These are phyloP conservation scores for Doris montereyensis DNA, from an alignment of 2,888 invertebrate genomes.

Conservation along the genomic window DNA sequence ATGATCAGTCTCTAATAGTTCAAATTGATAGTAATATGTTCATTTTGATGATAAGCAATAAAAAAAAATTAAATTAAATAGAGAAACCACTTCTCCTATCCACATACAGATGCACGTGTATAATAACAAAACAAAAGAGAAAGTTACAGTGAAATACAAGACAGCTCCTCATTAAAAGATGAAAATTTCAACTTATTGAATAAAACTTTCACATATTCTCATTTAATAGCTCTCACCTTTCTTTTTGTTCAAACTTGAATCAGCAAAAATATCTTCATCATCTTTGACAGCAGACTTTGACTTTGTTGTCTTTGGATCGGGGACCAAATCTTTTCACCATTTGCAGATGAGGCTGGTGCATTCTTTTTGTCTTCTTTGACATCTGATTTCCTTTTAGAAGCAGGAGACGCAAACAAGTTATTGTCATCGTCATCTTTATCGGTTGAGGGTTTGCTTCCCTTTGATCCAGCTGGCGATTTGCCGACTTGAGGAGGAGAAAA, in stretches of 20 bases:
- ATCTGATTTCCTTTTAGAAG: constrained; percentile 47
- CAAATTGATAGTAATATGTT: too few relatives aligned
- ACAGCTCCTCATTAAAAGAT: too few relatives aligned
- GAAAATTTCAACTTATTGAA: too few relatives aligned
- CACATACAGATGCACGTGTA: too few relatives aligned
- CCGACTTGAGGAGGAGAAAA: not conserved
- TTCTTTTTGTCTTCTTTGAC: constrained; percentile 23
- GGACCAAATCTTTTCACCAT: constrained; percentile 29
- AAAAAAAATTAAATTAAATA: not conserved
- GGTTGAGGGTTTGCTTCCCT: not conserved
- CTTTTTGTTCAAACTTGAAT: constrained; percentile 16
- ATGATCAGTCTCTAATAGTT: too few relatives aligned
- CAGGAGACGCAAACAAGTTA: constrained; percentile 50
- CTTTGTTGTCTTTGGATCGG: constrained; percentile 40
- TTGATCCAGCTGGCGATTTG: too few relatives aligned
- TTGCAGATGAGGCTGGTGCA: constrained; percentile 43
- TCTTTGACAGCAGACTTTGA: not conserved
- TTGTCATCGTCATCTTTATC: constrained; percentile 42
- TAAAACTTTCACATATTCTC: too few relatives aligned
- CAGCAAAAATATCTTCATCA: constrained; percentile 53
- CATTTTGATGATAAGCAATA: too few relatives aligned
- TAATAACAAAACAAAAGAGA: too few relatives aligned
- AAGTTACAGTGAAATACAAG: too few relatives aligned
- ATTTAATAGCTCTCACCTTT: too few relatives aligned
- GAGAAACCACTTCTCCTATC: not conserved